phyloP scores from a whole-genome alignment of 2,888 invertebrate species.

The Heliconius hortense region DNA sequence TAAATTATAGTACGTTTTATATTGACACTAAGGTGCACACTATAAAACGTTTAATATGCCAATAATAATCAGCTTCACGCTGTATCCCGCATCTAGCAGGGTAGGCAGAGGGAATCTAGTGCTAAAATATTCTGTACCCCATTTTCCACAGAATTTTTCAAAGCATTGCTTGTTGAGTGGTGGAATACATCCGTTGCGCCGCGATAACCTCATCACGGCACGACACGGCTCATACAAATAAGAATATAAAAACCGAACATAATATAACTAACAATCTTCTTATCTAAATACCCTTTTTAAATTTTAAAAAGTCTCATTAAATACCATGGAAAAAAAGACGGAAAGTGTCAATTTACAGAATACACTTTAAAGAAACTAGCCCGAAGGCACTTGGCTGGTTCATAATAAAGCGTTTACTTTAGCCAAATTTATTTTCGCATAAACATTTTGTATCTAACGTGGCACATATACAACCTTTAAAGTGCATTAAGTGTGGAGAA shows the following conservation, averaged over 20 bases:
- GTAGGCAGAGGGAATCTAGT: too few species aligned
- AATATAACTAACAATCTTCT: background rate
- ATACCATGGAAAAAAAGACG: constrained; percentile 12
- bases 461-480: background rate
- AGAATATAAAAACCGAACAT: too few species aligned
- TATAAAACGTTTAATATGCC: too few species aligned
- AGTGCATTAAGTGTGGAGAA: background rate
- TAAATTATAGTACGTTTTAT: too few species aligned
- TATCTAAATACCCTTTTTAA: background rate
- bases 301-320: background rate
- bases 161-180: too few species aligned
- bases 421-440: constrained; percentile 22
- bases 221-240: too few species aligned
- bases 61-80: too few species aligned
- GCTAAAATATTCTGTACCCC: too few species aligned
- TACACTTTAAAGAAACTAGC: constrained; percentile 25
- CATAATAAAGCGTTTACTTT: constrained; percentile 23
- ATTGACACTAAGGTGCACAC: too few species aligned
- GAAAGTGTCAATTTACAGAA: constrained; percentile 30
- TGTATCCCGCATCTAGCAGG: too few species aligned
- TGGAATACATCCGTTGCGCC: too few species aligned
- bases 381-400: constrained; percentile 19
- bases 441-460: constrained; percentile 6
- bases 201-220: background rate
- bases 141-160: too few species aligned